These are phyloP conservation scores for Lycaon pictus DNA, from an alignment of 2,113 vertebrate genomes.

Conservation along the genomic window DNA sequence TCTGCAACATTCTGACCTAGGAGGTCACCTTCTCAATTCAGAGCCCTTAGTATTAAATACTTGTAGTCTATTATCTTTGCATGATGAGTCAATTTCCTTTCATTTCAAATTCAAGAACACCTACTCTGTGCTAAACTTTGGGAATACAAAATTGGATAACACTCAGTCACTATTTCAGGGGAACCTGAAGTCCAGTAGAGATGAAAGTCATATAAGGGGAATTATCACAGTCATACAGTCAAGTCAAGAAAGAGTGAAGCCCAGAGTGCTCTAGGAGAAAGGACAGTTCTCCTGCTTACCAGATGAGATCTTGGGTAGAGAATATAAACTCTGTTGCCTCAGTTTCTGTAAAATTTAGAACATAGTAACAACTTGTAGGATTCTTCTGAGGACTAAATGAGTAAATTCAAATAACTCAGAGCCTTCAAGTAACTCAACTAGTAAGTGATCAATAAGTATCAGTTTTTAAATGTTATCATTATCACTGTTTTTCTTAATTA, in stretches of 20 bases:
- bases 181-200: neutral
- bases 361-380: neutral
- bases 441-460: neutral
- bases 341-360: neutral
- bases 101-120: slow-evolving; percentile 66
- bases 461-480: slow-evolving; percentile 18
- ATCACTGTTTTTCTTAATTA: neutral
- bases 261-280: neutral
- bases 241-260: neutral
- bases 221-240: neutral
- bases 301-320: neutral
- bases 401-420: neutral
- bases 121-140: slow-evolving; percentile 41
- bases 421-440: neutral
- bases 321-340: neutral
- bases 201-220: neutral
- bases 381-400: neutral
- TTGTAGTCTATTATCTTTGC: neutral
- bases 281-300: neutral
- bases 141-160: slow-evolving; percentile 17
- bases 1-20: neutral
- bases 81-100: slow-evolving; percentile 45
- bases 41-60: slow-evolving; percentile 9
- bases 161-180: neutral
- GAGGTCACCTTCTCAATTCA: slow-evolving; percentile 67